Percentiles rank a stretch among this genome's conserved stretches.
phyloP scores from a whole-genome alignment of 2,113 vertebrate species.

The Hemibagrus wyckioides region DNA sequence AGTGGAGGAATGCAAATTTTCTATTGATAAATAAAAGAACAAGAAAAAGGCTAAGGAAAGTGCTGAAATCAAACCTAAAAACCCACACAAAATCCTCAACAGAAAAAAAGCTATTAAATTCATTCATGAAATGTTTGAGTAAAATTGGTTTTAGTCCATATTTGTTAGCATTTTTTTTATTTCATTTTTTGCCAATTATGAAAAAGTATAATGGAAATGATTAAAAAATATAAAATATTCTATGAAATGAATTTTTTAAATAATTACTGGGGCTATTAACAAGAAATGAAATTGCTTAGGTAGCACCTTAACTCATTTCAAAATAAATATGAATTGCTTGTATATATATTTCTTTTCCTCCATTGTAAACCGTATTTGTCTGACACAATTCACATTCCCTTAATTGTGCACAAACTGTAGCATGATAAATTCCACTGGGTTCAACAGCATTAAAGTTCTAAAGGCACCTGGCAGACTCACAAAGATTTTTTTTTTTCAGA shows the following conservation, averaged over 20 bases:
- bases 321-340: constrained; percentile 1
- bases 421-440: neutral
- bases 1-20: constrained; percentile 5
- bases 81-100: neutral
- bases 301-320: neutral
- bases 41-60: neutral
- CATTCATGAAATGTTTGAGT: neutral
- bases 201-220: neutral
- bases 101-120: neutral
- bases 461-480: neutral
- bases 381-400: neutral
- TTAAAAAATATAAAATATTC: neutral
- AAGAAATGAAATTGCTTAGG: constrained; percentile 10
- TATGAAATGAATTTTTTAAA: neutral
- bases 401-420: neutral
- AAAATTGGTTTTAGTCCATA: neutral
- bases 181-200: neutral
- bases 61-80: neutral
- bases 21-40: neutral
- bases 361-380: constrained; percentile 5
- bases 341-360: neutral
- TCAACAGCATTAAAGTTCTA: neutral
- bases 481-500: constrained; percentile 27
- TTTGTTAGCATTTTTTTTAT: constrained; percentile 1
- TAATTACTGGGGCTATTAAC: neutral